Conservation (phyloP, 2,113 vertebrate genomes). For the Rhea americana region DNA sequence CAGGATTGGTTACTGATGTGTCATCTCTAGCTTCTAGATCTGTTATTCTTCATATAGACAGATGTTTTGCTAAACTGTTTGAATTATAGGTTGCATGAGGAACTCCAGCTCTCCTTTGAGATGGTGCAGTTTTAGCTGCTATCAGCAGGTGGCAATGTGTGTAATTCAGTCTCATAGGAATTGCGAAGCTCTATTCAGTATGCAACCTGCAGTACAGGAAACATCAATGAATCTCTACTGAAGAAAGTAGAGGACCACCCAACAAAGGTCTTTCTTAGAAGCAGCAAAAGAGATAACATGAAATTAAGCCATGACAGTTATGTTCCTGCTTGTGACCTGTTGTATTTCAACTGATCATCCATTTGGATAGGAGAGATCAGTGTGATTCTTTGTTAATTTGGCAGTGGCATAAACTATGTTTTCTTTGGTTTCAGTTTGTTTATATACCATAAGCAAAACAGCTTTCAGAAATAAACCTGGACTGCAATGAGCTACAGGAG, state of each 20-base stretch:
- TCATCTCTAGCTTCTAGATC: background rate
- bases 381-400: background rate
- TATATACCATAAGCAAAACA: background rate
- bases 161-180: background rate
- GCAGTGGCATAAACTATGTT: background rate
- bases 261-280: background rate
- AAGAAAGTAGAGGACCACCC: background rate
- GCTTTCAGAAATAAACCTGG: rapidly evolving
- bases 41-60: background rate
- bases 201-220: background rate
- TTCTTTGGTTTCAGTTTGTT: background rate
- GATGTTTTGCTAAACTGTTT: background rate
- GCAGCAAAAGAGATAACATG: background rate
- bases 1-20: background rate
- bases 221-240: rapidly evolving
- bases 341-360: background rate
- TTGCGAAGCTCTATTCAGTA: background rate
- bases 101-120: background rate
- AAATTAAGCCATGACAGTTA: background rate
- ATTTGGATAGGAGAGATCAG: background rate
- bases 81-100: background rate
- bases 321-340: background rate
- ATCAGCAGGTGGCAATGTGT: background rate
- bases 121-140: background rate
- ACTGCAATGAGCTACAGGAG: background rate